Conservation (phyloP, 2,113 vertebrate species). For the Apodemus speciosus region DNA sequence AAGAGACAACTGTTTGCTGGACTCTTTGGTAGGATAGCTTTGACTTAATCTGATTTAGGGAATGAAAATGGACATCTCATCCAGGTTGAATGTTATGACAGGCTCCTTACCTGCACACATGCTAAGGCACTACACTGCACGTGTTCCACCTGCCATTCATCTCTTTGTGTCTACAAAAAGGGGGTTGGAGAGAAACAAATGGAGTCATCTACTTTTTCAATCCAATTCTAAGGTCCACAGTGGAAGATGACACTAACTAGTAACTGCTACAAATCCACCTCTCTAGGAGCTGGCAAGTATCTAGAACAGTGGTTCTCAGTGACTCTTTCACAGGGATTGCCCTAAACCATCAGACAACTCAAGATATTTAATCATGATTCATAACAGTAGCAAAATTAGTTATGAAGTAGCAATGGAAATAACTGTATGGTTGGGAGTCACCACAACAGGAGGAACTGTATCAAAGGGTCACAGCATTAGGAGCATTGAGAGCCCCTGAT, state of each 20-base stretch:
- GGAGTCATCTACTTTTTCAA: neutral
- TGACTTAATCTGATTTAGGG: conserved; percentile 62
- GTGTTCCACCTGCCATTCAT: neutral
- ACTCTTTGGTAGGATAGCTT: conserved; percentile 82
- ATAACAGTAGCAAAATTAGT: neutral
- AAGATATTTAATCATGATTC: neutral
- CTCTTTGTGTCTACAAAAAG: neutral
- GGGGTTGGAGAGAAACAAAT: neutral
- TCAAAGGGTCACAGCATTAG: neutral
- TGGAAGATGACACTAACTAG: neutral
- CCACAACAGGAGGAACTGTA: neutral
- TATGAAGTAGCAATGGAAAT: neutral
- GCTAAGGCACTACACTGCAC: neutral
- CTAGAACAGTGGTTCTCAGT: neutral
- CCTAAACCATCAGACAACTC: neutral
- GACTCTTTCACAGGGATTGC: neutral
- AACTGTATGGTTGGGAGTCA: neutral
- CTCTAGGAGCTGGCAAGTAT: neutral
- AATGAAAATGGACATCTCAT: conserved; percentile 57
- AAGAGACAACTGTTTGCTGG: conserved; percentile 43
- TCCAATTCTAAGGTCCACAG: neutral
- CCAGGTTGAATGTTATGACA: neutral
- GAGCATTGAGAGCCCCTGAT: neutral
- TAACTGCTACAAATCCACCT: neutral
- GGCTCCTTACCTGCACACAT: neutral